Percentiles rank a stretch among this genome's conserved stretches.
Evolutionary conservation across 30 jellyfish, hydroid and myxozoan species (phyloP).

Genomic region (Mastigias papua): DNA sequence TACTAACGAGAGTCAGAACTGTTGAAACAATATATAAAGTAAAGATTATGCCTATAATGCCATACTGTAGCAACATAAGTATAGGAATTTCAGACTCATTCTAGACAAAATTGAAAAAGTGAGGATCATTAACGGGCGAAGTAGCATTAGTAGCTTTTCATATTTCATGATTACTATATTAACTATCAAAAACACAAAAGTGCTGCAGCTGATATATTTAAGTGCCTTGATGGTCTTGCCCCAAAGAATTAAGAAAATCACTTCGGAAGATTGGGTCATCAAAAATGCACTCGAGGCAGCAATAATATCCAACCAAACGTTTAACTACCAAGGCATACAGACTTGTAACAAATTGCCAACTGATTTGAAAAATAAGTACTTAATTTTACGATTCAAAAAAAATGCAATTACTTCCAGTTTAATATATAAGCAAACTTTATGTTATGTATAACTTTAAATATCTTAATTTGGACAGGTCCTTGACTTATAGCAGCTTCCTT

Average conservation of each 20-base stretch:
- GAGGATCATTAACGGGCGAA: no score
- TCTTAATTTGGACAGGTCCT: background rate
- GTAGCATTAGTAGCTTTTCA: no score
- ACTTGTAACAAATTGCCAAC: background rate
- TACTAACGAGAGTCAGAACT: no score
- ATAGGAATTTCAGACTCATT: no score
- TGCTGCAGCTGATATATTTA: no score
- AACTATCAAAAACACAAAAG: no score
- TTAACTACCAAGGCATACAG: background rate
- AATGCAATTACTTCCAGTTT: background rate
- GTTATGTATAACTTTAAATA: no score
- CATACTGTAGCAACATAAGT: no score
- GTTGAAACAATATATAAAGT: no score
- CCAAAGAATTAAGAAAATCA: background rate
- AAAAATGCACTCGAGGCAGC: background rate
- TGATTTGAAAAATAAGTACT: background rate
- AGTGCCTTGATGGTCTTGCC: background rate
- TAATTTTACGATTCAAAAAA: background rate
- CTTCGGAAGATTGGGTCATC: background rate
- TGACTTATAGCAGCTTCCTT: background rate
- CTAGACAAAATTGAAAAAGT: no score
- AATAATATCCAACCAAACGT: background rate
- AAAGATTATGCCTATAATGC: no score
- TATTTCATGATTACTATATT: no score
- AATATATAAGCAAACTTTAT: background rate